phyloP scores from a whole-genome alignment of 2,797 vertebrate genomes.

The Oryzias dopingdopingensis region DNA sequence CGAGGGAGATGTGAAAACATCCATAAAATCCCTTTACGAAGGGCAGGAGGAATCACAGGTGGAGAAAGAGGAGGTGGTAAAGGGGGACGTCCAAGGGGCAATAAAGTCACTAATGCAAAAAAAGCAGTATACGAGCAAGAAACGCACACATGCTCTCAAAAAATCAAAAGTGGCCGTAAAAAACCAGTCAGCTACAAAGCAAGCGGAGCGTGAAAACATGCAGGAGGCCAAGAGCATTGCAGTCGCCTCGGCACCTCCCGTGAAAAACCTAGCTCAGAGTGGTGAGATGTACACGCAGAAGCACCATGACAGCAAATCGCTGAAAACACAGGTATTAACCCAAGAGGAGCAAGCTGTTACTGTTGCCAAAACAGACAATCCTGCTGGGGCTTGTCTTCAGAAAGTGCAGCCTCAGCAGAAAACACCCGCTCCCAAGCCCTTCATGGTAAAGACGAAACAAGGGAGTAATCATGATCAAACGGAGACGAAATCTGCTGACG shows the following conservation, averaged over 20 bases:
- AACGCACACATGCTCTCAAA: constrained; percentile 68
- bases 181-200: constrained; percentile 67
- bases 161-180: constrained; percentile 70
- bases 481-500: constrained; percentile 43
- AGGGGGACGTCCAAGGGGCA: constrained; percentile 77
- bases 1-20: constrained; percentile 75
- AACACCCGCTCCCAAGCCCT: constrained; percentile 54
- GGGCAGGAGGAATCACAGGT: constrained; percentile 64
- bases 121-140: constrained; percentile 76
- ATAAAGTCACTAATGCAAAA: constrained; percentile 81
- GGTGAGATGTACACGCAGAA: constrained; percentile 64
- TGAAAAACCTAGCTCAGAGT: constrained; percentile 72
- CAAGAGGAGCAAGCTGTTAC: constrained; percentile 67
- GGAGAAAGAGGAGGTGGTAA: constrained; percentile 78
- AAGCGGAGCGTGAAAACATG: constrained; percentile 59
- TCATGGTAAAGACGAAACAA: constrained; percentile 65
- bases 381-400: constrained; percentile 57
- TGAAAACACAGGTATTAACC: constrained; percentile 70
- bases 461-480: constrained; percentile 57
- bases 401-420: constrained; percentile 55
- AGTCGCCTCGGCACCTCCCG: constrained; percentile 61
- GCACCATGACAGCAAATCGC: constrained; percentile 66
- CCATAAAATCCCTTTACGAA: constrained; percentile 77
- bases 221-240: constrained; percentile 52
- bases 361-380: constrained; percentile 62